A percentile compares a stretch with the other conserved stretches of the same genome.
Evolutionary conservation across 2,888 invertebrate genomes (phyloP).

Genomic region (Priocnemis perturbator): DNA sequence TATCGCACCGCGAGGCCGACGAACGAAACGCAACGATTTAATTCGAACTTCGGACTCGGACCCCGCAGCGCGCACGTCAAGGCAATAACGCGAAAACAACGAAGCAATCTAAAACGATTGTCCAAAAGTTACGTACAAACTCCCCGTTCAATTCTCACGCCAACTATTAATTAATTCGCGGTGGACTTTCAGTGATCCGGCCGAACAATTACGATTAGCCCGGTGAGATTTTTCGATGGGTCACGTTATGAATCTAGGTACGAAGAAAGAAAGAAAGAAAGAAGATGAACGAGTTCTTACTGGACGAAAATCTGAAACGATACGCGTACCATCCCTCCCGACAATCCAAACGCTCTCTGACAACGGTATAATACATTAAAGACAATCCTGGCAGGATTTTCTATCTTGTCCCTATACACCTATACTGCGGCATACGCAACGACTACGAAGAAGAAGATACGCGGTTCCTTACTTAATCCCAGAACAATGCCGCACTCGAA

Average conservation of each 20-base stretch:
- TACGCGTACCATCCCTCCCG: too few relatives aligned
- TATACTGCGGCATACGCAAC: not conserved
- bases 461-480: conserved; percentile 66
- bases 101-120: conserved; percentile 52
- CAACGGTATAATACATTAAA: too few relatives aligned
- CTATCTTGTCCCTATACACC: not conserved
- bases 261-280: too few relatives aligned
- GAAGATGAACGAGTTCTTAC: too few relatives aligned
- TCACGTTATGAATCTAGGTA: too few relatives aligned
- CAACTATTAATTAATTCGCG: conserved; percentile 49
- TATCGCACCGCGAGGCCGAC: conserved; percentile 23
- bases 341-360: too few relatives aligned
- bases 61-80: conserved; percentile 23
- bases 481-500: conserved; percentile 66
- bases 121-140: conserved; percentile 44
- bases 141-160: conserved; percentile 32
- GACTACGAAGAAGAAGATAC: conserved; percentile 6
- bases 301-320: too few relatives aligned
- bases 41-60: conserved; percentile 31
- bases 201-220: conserved; percentile 26
- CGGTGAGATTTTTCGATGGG: not conserved
- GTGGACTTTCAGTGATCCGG: conserved; percentile 1
- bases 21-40: conserved; percentile 29
- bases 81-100: conserved; percentile 46
- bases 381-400: too few relatives aligned